Conservation (phyloP, 2,888 invertebrate genomes). For the Diabrotica balteata region DNA sequence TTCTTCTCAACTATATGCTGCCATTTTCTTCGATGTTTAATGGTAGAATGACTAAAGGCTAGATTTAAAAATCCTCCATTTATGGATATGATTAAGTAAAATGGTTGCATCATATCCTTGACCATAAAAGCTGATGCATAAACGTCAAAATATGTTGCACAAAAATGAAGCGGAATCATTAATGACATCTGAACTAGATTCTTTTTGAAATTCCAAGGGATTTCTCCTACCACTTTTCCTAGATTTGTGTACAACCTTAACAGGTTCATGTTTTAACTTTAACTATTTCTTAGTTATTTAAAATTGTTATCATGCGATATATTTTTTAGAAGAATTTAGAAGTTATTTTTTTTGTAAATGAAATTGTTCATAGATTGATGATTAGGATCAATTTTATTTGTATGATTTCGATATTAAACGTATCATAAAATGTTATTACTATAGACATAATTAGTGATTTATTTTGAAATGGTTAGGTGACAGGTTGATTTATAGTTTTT, state of each 20-base stretch:
- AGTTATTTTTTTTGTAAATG: no score
- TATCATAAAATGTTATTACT: no score
- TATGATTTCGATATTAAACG: no score
- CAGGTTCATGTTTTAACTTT: not conserved
- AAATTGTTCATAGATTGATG: no score
- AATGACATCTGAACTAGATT: not conserved
- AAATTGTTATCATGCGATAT: no score
- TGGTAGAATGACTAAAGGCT: not conserved
- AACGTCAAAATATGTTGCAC: not conserved
- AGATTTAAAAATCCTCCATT: not conserved
- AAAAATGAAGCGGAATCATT: not conserved
- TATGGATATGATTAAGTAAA: not conserved
- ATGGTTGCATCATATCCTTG: not conserved
- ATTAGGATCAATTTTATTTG: no score
- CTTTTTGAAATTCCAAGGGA: not conserved
- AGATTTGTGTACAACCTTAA: not conserved
- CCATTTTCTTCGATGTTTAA: not conserved
- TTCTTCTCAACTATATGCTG: not conserved
- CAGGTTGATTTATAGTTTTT: no score
- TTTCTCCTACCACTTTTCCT: not conserved
- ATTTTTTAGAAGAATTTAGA: no score
- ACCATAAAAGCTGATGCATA: not conserved
- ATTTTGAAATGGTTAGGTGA: no score
- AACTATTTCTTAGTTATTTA: no score
- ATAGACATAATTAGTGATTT: no score